phyloP scores from a whole-genome alignment of 2,797 vertebrate species.

The Nothura maculosa region DNA sequence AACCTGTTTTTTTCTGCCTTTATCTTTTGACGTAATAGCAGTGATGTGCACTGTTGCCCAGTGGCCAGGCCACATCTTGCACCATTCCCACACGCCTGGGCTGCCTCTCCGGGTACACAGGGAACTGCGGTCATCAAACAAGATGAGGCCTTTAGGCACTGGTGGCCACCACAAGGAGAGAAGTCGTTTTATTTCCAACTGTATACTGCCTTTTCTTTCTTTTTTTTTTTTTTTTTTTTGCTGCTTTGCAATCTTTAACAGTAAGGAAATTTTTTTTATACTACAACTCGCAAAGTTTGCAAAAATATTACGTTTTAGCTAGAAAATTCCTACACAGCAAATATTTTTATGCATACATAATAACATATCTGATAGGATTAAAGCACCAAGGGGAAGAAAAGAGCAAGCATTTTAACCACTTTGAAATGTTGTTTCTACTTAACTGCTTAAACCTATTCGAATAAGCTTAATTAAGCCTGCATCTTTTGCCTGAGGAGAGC shows the following conservation, averaged over 20 bases:
- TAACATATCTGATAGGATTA: background rate
- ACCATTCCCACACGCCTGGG: fast-evolving
- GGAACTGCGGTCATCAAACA: background rate
- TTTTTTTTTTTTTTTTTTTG: background rate
- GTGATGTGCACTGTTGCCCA: fast-evolving
- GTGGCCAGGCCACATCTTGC: fast-evolving
- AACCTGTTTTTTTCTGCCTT: background rate
- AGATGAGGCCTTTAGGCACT: background rate
- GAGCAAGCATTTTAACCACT: background rate
- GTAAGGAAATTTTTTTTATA: background rate
- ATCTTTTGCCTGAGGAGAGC: background rate
- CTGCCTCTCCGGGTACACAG: fast-evolving
- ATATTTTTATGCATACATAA: background rate
- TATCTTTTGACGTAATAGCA: background rate
- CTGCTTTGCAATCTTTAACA: background rate
- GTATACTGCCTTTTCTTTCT: fast-evolving
- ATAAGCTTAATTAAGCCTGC: background rate
- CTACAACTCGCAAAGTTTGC: background rate
- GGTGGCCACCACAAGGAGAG: fast-evolving
- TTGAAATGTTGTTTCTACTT: background rate
- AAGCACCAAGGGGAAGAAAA: background rate
- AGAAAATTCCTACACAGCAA: background rate
- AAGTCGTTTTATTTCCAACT: fast-evolving
- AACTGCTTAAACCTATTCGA: background rate
- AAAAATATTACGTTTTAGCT: background rate